phyloP scores from a whole-genome alignment of 2,113 vertebrate genomes.

The Vulpes ferrilata region DNA sequence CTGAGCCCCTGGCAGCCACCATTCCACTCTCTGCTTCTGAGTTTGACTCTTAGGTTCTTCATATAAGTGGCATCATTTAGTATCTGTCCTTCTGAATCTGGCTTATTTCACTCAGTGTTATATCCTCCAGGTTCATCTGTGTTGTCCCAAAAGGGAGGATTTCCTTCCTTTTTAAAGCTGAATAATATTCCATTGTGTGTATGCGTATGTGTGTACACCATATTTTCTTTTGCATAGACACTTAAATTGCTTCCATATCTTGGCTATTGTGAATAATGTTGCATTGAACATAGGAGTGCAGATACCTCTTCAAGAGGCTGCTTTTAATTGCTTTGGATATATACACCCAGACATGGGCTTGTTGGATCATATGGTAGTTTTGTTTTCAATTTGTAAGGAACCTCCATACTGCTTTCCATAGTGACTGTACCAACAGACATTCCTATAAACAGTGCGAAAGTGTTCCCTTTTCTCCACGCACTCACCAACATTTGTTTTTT shows the following conservation, averaged over 20 bases:
- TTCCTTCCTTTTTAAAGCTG: not conserved
- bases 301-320: not conserved
- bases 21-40: not conserved
- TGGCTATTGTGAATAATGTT: not conserved
- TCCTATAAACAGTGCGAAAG: not conserved
- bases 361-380: not conserved
- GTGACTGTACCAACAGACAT: not conserved
- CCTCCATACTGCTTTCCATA: not conserved
- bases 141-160: not conserved
- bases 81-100: not conserved
- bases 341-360: not conserved
- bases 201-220: not conserved
- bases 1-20: not conserved
- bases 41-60: not conserved
- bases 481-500: not conserved
- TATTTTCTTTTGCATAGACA: not conserved
- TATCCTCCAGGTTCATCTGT: not conserved
- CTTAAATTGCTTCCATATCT: not conserved
- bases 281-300: not conserved
- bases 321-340: not conserved
- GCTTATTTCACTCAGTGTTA: not conserved
- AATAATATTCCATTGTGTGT: not conserved
- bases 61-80: not conserved
- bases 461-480: not conserved
- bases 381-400: not conserved